phyloP scores from a whole-genome alignment of 2,888 invertebrate species.

The Glaucopsyche alexis region DNA sequence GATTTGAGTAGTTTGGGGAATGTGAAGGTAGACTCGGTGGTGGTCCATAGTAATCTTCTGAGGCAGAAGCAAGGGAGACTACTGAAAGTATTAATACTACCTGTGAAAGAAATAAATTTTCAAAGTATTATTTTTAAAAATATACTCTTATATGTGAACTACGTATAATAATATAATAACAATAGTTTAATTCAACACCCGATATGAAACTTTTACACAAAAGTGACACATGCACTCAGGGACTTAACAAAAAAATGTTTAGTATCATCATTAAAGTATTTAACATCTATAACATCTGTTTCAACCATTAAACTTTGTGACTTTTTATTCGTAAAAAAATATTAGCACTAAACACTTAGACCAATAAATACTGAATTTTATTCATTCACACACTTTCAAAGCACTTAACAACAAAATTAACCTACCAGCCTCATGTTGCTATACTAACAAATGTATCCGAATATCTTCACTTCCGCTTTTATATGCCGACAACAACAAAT shows the following conservation, averaged over 20 bases:
- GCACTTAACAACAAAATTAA: conserved; percentile 10
- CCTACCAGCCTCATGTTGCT: conserved; percentile 20
- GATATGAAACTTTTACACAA: too few relatives aligned
- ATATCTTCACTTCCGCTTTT: conserved; percentile 8
- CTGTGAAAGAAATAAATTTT: not conserved
- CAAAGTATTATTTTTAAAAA: not conserved
- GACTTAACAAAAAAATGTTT: too few relatives aligned
- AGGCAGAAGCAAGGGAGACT: not conserved
- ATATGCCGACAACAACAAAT: conserved; percentile 17
- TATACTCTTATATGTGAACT: too few relatives aligned
- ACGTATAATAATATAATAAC: too few relatives aligned
- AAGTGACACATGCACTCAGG: too few relatives aligned
- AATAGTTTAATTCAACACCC: too few relatives aligned
- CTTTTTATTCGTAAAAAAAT: too few relatives aligned
- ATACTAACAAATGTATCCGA: not conserved
- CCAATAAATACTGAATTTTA: not conserved
- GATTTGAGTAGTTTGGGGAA: not conserved
- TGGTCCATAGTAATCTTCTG: conserved; percentile 13
- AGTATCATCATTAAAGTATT: too few relatives aligned
- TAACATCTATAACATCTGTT: too few relatives aligned
- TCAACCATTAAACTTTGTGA: too few relatives aligned
- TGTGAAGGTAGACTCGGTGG: not conserved
- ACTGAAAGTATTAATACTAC: not conserved
- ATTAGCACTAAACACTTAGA: not conserved
- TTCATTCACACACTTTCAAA: not conserved